Percentiles rank a stretch among this genome's conserved stretches.
phyloP scores from a whole-genome alignment of 2,888 invertebrate species.

The Alloscopus bannaensis region DNA sequence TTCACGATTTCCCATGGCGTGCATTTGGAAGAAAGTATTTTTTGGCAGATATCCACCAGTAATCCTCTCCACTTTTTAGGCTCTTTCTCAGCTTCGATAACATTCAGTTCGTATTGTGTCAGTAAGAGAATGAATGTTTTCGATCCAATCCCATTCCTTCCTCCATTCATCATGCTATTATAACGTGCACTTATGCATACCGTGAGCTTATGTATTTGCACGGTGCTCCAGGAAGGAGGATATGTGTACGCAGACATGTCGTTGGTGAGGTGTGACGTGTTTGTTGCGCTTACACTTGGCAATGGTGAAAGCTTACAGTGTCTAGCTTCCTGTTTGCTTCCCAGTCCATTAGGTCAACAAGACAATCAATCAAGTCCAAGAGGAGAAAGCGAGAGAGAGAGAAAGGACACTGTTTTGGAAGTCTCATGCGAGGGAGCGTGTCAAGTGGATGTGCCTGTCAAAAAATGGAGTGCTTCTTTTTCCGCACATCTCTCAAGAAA shows the following conservation, averaged over 20 bases:
- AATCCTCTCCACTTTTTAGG: conserved; percentile 33
- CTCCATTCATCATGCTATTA: no score
- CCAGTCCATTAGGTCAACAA: conserved; percentile 65
- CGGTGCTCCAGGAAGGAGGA: not conserved
- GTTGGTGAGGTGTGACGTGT: conserved; percentile 39
- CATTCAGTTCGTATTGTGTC: not conserved
- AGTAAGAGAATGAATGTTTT: not conserved
- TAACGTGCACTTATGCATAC: not conserved
- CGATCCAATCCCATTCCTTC: no score
- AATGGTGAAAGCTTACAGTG: not conserved
- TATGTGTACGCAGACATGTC: conserved; percentile 21
- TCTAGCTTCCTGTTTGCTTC: conserved; percentile 32
- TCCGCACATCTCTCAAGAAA: conserved; percentile 42
- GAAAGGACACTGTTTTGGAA: not conserved
- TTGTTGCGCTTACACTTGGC: conserved; percentile 29
- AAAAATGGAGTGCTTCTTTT: conserved; percentile 65
- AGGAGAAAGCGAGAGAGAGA: conserved; percentile 5
- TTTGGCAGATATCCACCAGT: conserved; percentile 56
- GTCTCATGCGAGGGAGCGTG: conserved; percentile 42
- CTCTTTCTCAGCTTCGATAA: conserved; percentile 29
- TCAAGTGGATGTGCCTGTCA: conserved; percentile 67
- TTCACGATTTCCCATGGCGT: conserved; percentile 1
- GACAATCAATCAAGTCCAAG: conserved; percentile 66
- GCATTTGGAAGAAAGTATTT: conserved; percentile 22
- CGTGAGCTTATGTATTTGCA: no score